These are phyloP conservation scores for Trissonchulus latispiculum DNA, from an alignment of 2,888 invertebrate genomes.

Conservation along the genomic window DNA sequence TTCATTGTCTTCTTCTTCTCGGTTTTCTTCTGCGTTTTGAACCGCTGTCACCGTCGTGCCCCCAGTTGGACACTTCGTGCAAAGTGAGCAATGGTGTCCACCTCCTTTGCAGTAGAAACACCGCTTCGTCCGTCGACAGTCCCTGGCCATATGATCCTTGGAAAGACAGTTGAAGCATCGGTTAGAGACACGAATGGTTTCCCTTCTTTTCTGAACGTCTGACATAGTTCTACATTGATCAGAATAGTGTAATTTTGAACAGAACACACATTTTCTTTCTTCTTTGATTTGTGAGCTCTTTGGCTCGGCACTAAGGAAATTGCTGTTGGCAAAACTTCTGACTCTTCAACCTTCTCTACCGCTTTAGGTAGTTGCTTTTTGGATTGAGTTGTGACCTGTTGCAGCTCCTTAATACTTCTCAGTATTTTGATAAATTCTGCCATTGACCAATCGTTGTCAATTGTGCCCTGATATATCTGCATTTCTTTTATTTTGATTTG, in stretches of 20 bases:
- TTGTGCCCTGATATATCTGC: neutral
- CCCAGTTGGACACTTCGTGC: neutral
- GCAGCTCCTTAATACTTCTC: neutral
- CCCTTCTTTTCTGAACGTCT: neutral
- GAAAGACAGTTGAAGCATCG: neutral
- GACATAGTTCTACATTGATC: neutral
- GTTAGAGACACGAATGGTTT: neutral
- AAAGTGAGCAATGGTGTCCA: neutral
- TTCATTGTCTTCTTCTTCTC: neutral
- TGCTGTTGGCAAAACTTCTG: neutral
- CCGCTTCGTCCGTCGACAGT: neutral
- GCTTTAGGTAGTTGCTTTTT: neutral
- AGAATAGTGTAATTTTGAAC: too few relatives aligned
- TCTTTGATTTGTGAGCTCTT: too few relatives aligned
- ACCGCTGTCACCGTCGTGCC: neutral
- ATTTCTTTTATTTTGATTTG: constrained; percentile 1
- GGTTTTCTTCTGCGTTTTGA: neutral
- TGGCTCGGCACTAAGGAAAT: neutral
- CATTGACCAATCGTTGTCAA: neutral
- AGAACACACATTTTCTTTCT: too few relatives aligned
- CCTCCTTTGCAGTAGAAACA: neutral
- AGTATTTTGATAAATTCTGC: neutral
- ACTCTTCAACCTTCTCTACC: neutral
- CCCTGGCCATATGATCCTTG: neutral
- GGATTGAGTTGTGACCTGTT: neutral